phyloP scores from a whole-genome alignment of 2,888 invertebrate species.

The Drosophila subsilvestris region DNA sequence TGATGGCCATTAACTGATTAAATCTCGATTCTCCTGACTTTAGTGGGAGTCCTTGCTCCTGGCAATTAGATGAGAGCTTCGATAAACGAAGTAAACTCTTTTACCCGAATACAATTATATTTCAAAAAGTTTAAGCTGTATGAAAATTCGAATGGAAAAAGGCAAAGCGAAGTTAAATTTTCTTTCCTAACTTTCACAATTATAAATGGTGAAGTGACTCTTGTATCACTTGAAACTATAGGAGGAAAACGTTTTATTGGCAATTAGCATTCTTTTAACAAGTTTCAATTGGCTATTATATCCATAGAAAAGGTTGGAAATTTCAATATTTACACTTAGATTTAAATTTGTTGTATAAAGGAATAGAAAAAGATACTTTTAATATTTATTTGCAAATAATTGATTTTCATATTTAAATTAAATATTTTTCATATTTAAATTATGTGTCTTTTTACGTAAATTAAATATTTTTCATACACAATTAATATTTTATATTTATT shows the following conservation, averaged over 20 bases:
- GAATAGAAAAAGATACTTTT: no score
- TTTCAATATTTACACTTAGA: neutral
- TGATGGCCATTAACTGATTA: slow-evolving; percentile 19
- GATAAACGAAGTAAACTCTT: neutral
- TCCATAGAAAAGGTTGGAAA: neutral
- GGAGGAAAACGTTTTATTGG: neutral
- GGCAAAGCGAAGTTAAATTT: neutral
- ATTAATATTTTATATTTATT: neutral
- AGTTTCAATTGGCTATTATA: slow-evolving; percentile 16
- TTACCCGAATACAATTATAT: neutral
- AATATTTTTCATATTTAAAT: neutral
- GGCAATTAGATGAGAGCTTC: slow-evolving; percentile 3
- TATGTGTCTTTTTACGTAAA: no score
- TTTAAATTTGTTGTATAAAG: neutral
- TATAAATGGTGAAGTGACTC: neutral
- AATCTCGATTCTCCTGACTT: slow-evolving; percentile 13
- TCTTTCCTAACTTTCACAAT: neutral
- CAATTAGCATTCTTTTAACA: slow-evolving; percentile 12
- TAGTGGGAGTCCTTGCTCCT: neutral
- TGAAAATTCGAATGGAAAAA: neutral
- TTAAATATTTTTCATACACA: neutral
- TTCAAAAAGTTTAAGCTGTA: neutral
- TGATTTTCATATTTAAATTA: neutral
- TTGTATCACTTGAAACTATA: slow-evolving; percentile 2
- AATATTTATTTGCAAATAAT: neutral